These are phyloP conservation scores for Aleiodes leptofemur DNA, from an alignment of 2,888 invertebrate species.

Conservation along the genomic window DNA sequence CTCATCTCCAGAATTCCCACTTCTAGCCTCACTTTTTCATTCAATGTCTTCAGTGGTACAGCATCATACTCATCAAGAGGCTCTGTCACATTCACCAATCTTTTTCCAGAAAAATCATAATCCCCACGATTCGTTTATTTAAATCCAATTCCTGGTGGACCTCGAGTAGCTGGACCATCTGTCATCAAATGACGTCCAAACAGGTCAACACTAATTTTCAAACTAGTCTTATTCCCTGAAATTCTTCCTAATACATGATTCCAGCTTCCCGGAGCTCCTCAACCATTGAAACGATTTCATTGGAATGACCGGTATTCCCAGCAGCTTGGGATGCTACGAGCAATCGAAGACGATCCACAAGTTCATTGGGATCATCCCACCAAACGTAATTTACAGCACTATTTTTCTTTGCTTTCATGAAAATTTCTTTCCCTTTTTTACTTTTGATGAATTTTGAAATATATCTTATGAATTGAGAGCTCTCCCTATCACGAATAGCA, in stretches of 20 bases:
- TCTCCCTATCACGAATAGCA: neutral
- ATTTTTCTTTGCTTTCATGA: neutral
- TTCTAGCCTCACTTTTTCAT: no score
- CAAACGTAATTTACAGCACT: neutral
- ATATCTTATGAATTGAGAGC: neutral
- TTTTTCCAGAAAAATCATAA: neutral
- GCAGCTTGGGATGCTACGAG: neutral
- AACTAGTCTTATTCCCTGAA: neutral
- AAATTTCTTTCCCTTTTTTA: no score
- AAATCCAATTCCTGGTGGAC: no score
- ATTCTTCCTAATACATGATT: constrained; percentile 13
- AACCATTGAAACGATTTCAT: constrained; percentile 11
- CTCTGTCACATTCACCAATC: neutral
- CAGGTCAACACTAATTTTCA: neutral
- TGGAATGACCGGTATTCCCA: neutral
- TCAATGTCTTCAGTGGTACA: neutral
- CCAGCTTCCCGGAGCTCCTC: constrained; percentile 30
- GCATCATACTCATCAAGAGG: neutral
- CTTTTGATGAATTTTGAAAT: neutral
- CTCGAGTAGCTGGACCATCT: neutral
- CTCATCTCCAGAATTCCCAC: neutral
- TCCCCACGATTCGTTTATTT: neutral
- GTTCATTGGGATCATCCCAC: constrained; percentile 27
- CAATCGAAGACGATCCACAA: constrained; percentile 9
- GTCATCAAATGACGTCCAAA: neutral